Percentiles rank a stretch among this genome's conserved stretches.
These are phyloP conservation scores for Epistrophe grossulariae DNA, from an alignment of 2,888 invertebrate species.

Conservation along the genomic window DNA sequence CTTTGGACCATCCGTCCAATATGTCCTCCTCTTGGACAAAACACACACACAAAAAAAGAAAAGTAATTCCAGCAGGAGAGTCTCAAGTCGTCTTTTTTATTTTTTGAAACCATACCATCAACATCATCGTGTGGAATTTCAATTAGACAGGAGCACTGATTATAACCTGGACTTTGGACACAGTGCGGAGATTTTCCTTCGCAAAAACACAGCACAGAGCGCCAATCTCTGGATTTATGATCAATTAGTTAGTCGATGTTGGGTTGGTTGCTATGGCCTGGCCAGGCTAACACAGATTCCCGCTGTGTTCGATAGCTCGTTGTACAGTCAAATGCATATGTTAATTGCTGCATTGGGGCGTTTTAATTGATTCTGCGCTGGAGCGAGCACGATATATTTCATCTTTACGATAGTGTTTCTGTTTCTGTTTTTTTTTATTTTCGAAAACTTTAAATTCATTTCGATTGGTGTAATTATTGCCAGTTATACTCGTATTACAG, in stretches of 20 bases:
- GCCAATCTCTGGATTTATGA: conserved; percentile 66
- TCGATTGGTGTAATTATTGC: conserved; percentile 39
- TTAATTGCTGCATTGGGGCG: conserved; percentile 60
- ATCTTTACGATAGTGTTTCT: conserved; percentile 46
- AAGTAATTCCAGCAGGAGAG: conserved; percentile 14
- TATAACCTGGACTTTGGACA: conserved; percentile 34
- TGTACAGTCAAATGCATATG: conserved; percentile 49
- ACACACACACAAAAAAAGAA: conserved; percentile 1
- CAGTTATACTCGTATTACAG: conserved; percentile 28
- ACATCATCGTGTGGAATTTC: conserved; percentile 37
- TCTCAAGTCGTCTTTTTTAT: background rate
- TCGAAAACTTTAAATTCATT: conserved; percentile 21
- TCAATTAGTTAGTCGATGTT: conserved; percentile 60
- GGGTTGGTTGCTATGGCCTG: background rate
- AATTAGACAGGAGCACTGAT: conserved; percentile 47
- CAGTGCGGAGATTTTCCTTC: background rate
- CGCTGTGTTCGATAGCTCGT: conserved; percentile 59
- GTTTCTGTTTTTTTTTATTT: background rate
- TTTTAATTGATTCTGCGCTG: conserved; percentile 62
- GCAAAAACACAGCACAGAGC: conserved; percentile 24
- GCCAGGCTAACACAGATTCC: background rate
- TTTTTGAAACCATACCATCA: conserved; percentile 26
- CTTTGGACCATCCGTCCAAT: conserved; percentile 19
- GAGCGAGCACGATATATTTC: conserved; percentile 40
- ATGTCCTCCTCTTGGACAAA: background rate